Base-by-base conservation (phyloP, 2,888 invertebrate genomes). In the Empis livida region DNA sequence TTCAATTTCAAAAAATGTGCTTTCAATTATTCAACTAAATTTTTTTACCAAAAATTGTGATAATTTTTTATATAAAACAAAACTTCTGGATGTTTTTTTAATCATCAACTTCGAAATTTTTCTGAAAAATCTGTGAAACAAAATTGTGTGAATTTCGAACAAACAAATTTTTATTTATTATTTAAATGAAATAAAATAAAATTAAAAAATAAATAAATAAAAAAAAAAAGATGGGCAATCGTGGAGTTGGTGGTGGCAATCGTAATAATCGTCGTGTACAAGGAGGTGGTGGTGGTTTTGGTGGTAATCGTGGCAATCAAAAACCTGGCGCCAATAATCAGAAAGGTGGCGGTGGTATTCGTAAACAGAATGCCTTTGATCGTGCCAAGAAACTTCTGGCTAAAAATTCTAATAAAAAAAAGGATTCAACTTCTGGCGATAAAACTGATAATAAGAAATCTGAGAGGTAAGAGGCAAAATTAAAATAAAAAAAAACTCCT, bases 301-400 rank as follows among this genome's bases (percentile, higher is more conserved):
- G 59, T 62, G 61, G 59, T 63, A 65, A 60, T 59, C 58, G 61
- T 55, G 54, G 53, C 51, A 61, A 64, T 49, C 61, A 63, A 61
- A 66, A 66, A 59, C 63, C 64, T 60, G 63, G 62, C 57, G 39
- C 45, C 43, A 49, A 49, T 38, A 52, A 52, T 43, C 53, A 53
- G 50, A 58, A 59, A 57, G 67, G 68, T 62, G 69, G 68, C 59
- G 67, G 68, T 62, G 69, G 68, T 59, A 68, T 70, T 65, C 69
- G 69, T 59, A 70, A 70, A 63, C 70, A 68, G 63, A 70, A 70
- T 65, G 66, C 68, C 60, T 67, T 68, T 62, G 68, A 68, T 67
- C 68, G 69, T 64, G 68, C 69, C 60, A 70, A 70, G 66, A 69
- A 69, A 68, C 64, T 68, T 67, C 66, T 69, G 67, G 68, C 68